phyloP scores from a whole-genome alignment of 2,797 vertebrate genomes.

The Limnodromus scolopaceus region DNA sequence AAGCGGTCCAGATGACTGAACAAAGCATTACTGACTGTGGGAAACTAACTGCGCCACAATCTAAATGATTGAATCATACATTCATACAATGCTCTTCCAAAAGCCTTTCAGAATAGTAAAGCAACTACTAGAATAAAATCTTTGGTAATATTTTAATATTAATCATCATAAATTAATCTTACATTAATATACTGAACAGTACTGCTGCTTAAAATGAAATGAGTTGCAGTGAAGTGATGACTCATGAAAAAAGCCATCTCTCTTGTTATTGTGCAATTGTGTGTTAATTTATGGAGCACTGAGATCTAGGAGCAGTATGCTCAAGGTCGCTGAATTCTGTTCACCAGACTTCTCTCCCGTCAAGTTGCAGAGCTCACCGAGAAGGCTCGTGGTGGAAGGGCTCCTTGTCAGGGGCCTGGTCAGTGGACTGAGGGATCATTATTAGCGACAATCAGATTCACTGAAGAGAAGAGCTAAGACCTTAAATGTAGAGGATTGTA shows the following conservation, averaged over 20 bases:
- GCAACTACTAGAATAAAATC: conserved; percentile 55
- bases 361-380: not conserved
- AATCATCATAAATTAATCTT: conserved; percentile 64
- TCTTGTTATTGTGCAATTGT: conserved; percentile 10
- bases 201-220: conserved; percentile 27
- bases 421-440: not conserved
- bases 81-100: conserved; percentile 9
- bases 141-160: conserved; percentile 67
- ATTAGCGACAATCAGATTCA: accelerated
- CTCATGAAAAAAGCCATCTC: not conserved
- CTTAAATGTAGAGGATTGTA: not conserved
- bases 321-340: not conserved
- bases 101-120: conserved; percentile 25
- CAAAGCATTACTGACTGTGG: conserved; percentile 14
- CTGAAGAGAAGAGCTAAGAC: not conserved
- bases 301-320: not conserved
- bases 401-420: not conserved
- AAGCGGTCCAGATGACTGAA: conserved; percentile 51
- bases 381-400: not conserved
- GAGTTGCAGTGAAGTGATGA: conserved; percentile 26
- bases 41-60: conserved; percentile 17
- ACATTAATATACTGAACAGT: conserved; percentile 35
- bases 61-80: conserved; percentile 25
- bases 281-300: conserved; percentile 29
- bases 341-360: not conserved